Base-by-base conservation (phyloP, 2,113 vertebrate species). In the Pelmatolapia mariae region DNA sequence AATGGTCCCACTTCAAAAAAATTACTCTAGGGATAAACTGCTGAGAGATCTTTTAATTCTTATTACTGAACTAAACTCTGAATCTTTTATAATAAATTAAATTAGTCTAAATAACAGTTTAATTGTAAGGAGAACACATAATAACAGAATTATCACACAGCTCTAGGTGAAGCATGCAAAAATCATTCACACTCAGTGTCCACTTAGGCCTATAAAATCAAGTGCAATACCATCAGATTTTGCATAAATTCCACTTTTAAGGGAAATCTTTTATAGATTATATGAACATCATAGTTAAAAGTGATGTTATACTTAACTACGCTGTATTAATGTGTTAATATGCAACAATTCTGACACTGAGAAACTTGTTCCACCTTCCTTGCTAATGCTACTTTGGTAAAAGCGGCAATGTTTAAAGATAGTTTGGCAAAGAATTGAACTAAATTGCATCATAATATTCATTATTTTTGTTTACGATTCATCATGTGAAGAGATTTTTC, bases 401-500 rank as follows among this genome's bases (percentile, higher is more conserved):
- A 45, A 52, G 47, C 7, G 2, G 18, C 8, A 52, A 73, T 26
- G 13, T 73, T 73, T 73, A 73, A 0, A 73, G 38, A 73, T 4
- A 26, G 24, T 50, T 50, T 18, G 26, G 16, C 9, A 29, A 19
- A 50, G 68, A 73, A 7, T 16, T 73, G 4, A 73, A 73, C 40
- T 45, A 45, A 26, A 73, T 26, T 73, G 5, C 15, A 47, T 76
- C 43, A 50, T 11, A 76, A 47, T 29, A 26, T 45, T 71, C 40
- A 16, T 26, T 29, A 18, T 73, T 73, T 73, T 47, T 73, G 68
- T 18, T 73, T 22, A 71, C 12, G 1, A 71, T 43, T 7, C 68
- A 45, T 73, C 68, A 26, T 73, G 38, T 73, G 38, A 73, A 73
- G 66, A 73, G 2, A 73, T 26, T 73, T 73, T 73, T 73, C 68